Percentiles rank a stretch among this genome's conserved stretches.
Evolutionary conservation across 2,888 invertebrate genomes (phyloP).

Genomic region (Chrysina gloriosa): DNA sequence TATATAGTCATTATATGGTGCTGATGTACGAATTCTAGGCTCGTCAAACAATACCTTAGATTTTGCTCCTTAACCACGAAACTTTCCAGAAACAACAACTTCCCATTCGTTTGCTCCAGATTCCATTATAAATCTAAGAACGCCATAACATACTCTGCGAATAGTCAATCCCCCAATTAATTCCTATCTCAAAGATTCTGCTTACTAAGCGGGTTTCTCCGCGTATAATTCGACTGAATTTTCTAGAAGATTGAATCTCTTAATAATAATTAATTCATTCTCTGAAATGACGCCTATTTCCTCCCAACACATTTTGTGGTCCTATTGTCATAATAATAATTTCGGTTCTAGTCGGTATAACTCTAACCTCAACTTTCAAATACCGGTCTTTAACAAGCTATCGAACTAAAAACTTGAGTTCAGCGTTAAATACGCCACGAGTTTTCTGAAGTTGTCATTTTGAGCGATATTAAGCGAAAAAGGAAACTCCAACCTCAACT

Average conservation of each 20-base stretch:
- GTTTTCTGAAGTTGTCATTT: too few species aligned
- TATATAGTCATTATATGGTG: too few species aligned
- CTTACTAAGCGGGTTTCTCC: constrained; percentile 99
- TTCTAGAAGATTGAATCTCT: constrained; percentile 96
- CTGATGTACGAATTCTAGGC: too few species aligned
- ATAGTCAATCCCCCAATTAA: constrained; percentile 91
- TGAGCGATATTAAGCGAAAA: too few species aligned
- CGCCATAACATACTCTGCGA: constrained; percentile 97
- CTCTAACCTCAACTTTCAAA: constrained; percentile 98
- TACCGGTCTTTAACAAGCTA: constrained; percentile 99
- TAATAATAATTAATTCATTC: constrained; percentile 99
- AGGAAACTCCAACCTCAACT: too few species aligned
- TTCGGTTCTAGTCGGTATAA: constrained; percentile 96
- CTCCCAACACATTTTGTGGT: constrained; percentile 98
- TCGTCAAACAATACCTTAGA: too few species aligned
- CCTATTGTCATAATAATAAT: constrained; percentile 99
- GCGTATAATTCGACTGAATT: constrained; percentile 97
- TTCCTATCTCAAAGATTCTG: constrained; percentile 98
- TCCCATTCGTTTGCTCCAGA: constrained; percentile 65
- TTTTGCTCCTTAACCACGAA: too few species aligned
- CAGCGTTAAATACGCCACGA: too few species aligned
- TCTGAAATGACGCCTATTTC: constrained; percentile 95
- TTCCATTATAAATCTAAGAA: constrained; percentile 88
- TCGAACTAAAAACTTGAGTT: constrained; percentile 97
- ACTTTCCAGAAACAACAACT: too few species aligned